Evolutionary conservation across 2,113 vertebrate genomes (phyloP).

Genomic region (Ctenomys sociabilis): DNA sequence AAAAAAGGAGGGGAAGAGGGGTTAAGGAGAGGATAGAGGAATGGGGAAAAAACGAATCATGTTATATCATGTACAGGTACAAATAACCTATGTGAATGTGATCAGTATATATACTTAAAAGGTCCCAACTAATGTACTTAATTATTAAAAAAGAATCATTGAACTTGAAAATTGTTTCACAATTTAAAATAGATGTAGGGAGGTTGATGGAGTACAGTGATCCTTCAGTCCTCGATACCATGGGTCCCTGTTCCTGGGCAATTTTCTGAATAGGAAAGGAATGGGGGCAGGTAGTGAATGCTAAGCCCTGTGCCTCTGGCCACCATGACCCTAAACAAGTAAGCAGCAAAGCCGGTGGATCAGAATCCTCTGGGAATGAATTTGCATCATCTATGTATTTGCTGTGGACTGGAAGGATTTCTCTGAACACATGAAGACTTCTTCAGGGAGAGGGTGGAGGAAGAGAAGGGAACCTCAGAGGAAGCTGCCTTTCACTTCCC

Average conservation of each 20-base stretch:
- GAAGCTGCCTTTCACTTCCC: neutral
- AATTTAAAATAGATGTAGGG: neutral
- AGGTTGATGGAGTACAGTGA: neutral
- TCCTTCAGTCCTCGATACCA: neutral
- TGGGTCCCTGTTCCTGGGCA: neutral
- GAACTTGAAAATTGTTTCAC: neutral
- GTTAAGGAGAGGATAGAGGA: neutral
- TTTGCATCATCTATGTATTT: neutral
- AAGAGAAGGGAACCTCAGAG: neutral
- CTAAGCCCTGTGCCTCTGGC: neutral
- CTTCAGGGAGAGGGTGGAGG: too few species aligned
- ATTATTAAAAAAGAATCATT: neutral
- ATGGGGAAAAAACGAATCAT: neutral
- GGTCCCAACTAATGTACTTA: neutral
- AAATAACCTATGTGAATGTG: neutral
- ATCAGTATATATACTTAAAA: neutral
- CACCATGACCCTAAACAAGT: too few species aligned
- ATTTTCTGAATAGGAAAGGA: neutral
- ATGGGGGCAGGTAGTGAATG: rapidly evolving
- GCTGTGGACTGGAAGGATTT: neutral
- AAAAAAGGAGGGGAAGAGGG: neutral
- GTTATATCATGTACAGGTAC: neutral
- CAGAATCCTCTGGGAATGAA: neutral
- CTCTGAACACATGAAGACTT: neutral
- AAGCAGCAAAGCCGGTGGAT: neutral